phyloP scores from a whole-genome alignment of 2,888 invertebrate species.

The Chymomyza amoena region DNA sequence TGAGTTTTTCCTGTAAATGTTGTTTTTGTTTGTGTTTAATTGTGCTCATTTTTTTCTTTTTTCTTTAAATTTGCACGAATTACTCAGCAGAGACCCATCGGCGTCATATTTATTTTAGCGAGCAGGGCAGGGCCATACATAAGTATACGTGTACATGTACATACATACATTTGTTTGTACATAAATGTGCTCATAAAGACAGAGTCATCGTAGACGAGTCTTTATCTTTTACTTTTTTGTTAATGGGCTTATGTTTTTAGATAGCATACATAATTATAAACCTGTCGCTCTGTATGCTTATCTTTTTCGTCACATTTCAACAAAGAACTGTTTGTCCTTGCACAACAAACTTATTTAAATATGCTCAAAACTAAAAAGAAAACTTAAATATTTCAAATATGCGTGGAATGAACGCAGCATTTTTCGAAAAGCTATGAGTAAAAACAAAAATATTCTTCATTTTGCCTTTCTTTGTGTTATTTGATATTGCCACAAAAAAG shows the following conservation, averaged over 20 bases:
- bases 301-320: neutral
- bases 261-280: neutral
- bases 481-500: slow-evolving; percentile 52
- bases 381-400: neutral
- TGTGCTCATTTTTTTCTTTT: slow-evolving; percentile 31
- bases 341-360: neutral
- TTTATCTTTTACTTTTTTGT: neutral
- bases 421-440: slow-evolving; percentile 41
- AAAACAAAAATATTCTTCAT: slow-evolving; percentile 29
- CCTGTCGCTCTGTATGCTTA: neutral
- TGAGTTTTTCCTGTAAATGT: slow-evolving; percentile 36
- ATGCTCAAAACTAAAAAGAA: neutral
- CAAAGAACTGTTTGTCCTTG: neutral
- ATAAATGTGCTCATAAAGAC: neutral
- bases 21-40: slow-evolving; percentile 52
- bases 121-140: slow-evolving; percentile 19
- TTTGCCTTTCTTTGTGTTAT: slow-evolving; percentile 51
- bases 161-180: neutral
- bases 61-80: slow-evolving; percentile 35
- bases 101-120: slow-evolving; percentile 3
- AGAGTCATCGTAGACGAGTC: neutral
- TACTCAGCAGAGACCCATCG: slow-evolving; percentile 52
- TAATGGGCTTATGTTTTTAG: neutral
- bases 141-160: slow-evolving; percentile 1
- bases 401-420: neutral